These are phyloP conservation scores for Poecilobothrus nobilitatus DNA, from an alignment of 2,888 invertebrate species.

Conservation along the genomic window DNA sequence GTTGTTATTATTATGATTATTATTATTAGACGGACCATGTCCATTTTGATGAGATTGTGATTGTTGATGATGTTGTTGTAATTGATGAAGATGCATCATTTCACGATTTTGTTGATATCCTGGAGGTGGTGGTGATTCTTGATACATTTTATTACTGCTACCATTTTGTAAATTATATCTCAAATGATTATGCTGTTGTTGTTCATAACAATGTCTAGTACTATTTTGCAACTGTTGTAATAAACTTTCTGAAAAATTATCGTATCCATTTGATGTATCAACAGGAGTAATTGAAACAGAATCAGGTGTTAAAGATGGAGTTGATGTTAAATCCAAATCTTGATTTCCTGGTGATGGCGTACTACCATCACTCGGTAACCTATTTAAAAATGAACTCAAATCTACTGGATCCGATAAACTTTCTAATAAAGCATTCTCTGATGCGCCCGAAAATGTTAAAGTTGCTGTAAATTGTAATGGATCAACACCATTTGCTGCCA, in stretches of 20 bases:
- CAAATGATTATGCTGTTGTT: slow-evolving; percentile 17
- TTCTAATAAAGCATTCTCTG: slow-evolving; percentile 68
- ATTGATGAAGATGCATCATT: slow-evolving; percentile 56
- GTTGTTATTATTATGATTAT: slow-evolving; percentile 1
- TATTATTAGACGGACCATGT: neutral
- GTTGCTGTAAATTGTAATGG: slow-evolving; percentile 76
- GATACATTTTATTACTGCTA: slow-evolving; percentile 23
- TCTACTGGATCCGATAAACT: slow-evolving; percentile 73
- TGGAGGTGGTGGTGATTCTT: slow-evolving; percentile 46
- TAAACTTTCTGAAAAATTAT: slow-evolving; percentile 68
- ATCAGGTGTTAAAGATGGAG: slow-evolving; percentile 63
- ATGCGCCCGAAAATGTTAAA: slow-evolving; percentile 59
- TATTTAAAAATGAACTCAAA: slow-evolving; percentile 64
- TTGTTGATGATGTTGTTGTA: slow-evolving; percentile 43
- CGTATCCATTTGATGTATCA: slow-evolving; percentile 52
- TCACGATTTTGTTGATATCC: slow-evolving; percentile 56
- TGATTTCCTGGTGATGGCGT: slow-evolving; percentile 49
- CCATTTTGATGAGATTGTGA: slow-evolving; percentile 29
- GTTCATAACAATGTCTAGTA: slow-evolving; percentile 9
- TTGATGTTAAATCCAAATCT: slow-evolving; percentile 63
- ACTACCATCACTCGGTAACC: slow-evolving; percentile 52
- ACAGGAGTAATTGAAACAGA: slow-evolving; percentile 48
- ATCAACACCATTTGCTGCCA: slow-evolving; percentile 55
- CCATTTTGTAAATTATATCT: slow-evolving; percentile 18
- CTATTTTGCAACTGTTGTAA: slow-evolving; percentile 48